Evolutionary conservation across 1,140 invertebrate species (phyloP).

Genomic region (Chymomyza costata): DNA sequence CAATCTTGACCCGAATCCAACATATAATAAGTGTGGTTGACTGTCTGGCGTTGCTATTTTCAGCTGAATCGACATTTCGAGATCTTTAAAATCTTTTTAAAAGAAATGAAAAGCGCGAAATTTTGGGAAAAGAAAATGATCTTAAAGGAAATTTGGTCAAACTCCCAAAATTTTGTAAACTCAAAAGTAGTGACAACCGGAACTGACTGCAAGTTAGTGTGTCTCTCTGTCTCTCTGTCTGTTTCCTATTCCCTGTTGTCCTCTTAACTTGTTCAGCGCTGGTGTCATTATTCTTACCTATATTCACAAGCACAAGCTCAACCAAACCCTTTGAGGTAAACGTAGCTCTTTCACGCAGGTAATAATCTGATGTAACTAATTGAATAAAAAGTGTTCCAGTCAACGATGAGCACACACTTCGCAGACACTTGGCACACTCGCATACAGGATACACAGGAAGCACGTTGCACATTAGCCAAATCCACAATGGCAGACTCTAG

Average conservation of each 20-base stretch:
- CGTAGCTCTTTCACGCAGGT: slow-evolving; percentile 38
- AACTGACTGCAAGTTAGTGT: slow-evolving; percentile 1
- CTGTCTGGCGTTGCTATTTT: no score
- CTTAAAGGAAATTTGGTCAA: no score
- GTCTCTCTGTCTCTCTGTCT: background rate
- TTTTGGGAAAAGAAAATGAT: no score
- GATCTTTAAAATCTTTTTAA: no score
- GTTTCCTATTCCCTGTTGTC: slow-evolving; percentile 24
- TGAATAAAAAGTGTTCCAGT: slow-evolving; percentile 65
- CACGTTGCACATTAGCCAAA: slow-evolving; percentile 44
- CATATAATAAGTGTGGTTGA: no score
- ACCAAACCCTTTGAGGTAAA: background rate
- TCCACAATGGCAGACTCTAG: slow-evolving; percentile 27
- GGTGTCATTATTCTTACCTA: slow-evolving; percentile 31
- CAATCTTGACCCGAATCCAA: no score
- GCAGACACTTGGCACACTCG: slow-evolving; percentile 11
- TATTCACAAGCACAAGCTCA: no score
- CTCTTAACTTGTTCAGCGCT: slow-evolving; percentile 2
- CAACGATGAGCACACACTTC: slow-evolving; percentile 29
- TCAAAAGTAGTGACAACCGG: no score
- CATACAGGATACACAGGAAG: slow-evolving; percentile 8
- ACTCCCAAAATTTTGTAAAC: no score
- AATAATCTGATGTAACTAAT: slow-evolving; percentile 71
- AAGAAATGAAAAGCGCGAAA: no score
- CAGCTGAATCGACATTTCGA: no score